Percentiles rank a stretch among this genome's conserved stretches.
Evolutionary conservation across 2,113 vertebrate species (phyloP).

Genomic region (Hemiscyllium ocellatum): DNA sequence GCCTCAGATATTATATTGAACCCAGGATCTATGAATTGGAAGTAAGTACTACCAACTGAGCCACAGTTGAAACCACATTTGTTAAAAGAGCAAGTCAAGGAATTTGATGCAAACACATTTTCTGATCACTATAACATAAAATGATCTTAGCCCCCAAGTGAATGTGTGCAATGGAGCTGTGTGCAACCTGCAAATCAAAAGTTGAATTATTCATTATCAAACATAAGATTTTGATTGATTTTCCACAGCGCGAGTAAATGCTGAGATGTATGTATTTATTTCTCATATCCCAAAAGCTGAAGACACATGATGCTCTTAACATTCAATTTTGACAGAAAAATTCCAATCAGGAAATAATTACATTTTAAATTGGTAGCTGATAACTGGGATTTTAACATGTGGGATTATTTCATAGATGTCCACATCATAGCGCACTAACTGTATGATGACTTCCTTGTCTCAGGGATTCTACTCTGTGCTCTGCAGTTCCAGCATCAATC

Average conservation of each 20-base stretch:
- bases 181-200: neutral
- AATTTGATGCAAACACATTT: constrained; percentile 7
- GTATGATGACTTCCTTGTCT: neutral
- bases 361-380: neutral
- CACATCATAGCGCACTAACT: neutral
- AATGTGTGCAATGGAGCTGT: neutral
- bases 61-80: neutral
- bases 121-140: neutral
- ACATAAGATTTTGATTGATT: constrained; percentile 18
- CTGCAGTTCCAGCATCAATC: neutral
- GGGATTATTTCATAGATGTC: neutral
- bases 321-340: neutral
- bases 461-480: neutral
- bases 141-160: neutral
- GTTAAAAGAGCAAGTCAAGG: neutral
- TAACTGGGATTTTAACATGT: neutral
- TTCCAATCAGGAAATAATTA: neutral
- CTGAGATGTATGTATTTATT: neutral
- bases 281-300: neutral
- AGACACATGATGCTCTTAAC: neutral
- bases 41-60: neutral
- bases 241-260: neutral
- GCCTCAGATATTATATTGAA: neutral
- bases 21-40: too few relatives aligned
- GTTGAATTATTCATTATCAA: constrained; percentile 26